These are phyloP conservation scores for Melanerpes aurifrons DNA, from an alignment of 2,113 vertebrate species.

Conservation along the genomic window DNA sequence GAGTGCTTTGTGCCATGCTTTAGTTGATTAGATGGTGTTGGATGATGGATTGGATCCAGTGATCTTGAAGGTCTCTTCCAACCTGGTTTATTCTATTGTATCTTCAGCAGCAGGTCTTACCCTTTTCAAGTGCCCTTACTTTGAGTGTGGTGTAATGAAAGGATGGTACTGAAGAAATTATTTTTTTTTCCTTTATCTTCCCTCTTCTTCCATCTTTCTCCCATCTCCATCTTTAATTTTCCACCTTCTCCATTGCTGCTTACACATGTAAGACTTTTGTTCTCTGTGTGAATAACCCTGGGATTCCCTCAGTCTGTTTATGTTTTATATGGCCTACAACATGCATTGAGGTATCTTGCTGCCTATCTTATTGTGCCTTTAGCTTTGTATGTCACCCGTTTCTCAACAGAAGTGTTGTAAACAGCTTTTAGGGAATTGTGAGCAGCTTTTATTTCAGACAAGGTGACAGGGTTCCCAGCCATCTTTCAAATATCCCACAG, in stretches of 20 bases:
- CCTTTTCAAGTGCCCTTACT: neutral
- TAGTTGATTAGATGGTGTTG: no score
- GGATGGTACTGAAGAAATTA: neutral
- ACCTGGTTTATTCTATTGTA: no score
- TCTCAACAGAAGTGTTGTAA: neutral
- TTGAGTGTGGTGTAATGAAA: neutral
- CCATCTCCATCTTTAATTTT: neutral
- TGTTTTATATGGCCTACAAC: neutral
- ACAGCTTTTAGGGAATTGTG: neutral
- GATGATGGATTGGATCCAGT: no score
- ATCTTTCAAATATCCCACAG: neutral
- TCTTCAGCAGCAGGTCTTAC: neutral
- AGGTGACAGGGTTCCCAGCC: neutral
- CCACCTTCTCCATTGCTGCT: neutral
- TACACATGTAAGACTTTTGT: neutral
- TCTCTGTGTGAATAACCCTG: neutral
- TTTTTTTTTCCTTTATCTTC: rapidly evolving
- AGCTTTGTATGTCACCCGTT: rapidly evolving
- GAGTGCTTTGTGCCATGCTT: no score
- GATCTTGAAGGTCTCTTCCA: no score
- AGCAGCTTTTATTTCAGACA: slow-evolving; percentile 1
- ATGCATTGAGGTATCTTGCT: neutral
- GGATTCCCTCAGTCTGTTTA: neutral
- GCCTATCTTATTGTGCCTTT: neutral
- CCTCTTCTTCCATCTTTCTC: no score